Evolutionary conservation across 2,888 invertebrate genomes (phyloP), one percentile per base, ranked within the genome.

Genomic region (Phengaris arion): DNA sequence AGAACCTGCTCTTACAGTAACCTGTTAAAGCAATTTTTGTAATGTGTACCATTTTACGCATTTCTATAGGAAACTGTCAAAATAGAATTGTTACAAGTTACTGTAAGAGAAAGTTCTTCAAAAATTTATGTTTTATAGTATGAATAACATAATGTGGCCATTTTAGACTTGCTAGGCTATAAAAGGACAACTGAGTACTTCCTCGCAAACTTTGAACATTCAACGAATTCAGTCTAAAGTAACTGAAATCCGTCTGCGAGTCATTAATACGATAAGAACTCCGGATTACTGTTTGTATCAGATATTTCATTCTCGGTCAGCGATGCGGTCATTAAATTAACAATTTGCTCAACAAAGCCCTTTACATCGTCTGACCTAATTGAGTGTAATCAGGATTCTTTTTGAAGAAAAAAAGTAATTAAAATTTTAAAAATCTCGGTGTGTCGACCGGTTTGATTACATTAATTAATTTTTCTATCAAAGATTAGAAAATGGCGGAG

Each of bases 401-500:
- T 64, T 64, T 64, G 5, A 45, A 48, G n/a, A 15, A 72, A 72
- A 48, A 72, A 72, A 35, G 13, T 54, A 52, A 52, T 54, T 10
- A 54, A 35, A 72, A 35, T 54, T 45, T 70, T 72, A 7, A 72
- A 52, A 72, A 54, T 54, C 72, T 52, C 51, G 54, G 10, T 45
- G 54, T 35, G 72, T 72, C 72, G 72, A 72, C 52, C 35, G 13
- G 72, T 72, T 72, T 72, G 35, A 70, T 70, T 70, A 70, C 72
- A 72, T 72, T 54, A 72, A 72, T 72, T 72, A 72, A 72, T 54
- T 72, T 54, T 22, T 12, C 52, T 45, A 54, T 72, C 72, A 72
- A 72, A 72, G 54, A 72, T 72, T 35, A 72, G 72, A 72, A 72
- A 72, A 72, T 15, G 72, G 35, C 12, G 35, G 13, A 54, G 54